Conservation (phyloP, 2,113 vertebrate genomes). For the Clarias batrachus region DNA sequence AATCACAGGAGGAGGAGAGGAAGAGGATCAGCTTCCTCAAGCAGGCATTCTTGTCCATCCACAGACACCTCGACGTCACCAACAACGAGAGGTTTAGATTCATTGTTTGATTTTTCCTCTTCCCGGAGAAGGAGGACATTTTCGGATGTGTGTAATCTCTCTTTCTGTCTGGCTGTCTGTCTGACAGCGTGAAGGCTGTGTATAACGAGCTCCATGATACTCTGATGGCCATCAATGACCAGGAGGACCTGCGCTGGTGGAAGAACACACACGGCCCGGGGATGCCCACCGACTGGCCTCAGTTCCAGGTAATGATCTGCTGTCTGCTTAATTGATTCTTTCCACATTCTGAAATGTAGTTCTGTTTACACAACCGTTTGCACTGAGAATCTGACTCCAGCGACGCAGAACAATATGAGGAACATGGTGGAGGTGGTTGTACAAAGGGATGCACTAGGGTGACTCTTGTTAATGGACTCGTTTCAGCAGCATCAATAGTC, state of each 20-base stretch:
- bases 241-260: slow-evolving; percentile 82
- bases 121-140: neutral
- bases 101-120: slow-evolving; percentile 30
- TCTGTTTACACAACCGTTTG: too few relatives aligned
- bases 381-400: too few relatives aligned
- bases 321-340: neutral
- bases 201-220: slow-evolving; percentile 72
- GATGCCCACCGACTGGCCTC: slow-evolving; percentile 83
- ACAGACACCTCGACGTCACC: slow-evolving; percentile 79
- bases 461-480: too few relatives aligned
- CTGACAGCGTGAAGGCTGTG: slow-evolving; percentile 62
- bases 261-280: slow-evolving; percentile 78
- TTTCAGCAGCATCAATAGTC: too few relatives aligned
- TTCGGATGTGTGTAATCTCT: neutral
- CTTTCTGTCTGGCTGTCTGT: slow-evolving; percentile 1
- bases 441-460: too few relatives aligned
- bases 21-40: slow-evolving; percentile 81
- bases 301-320: slow-evolving; percentile 71
- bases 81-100: slow-evolving; percentile 71
- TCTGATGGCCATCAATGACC: slow-evolving; percentile 71
- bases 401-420: too few relatives aligned
- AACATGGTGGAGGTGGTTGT: too few relatives aligned
- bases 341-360: too few relatives aligned
- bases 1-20: slow-evolving; percentile 78
- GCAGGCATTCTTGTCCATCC: slow-evolving; percentile 76